Evolutionary conservation across 1,140 invertebrate genomes (phyloP).

Genomic region (Ceratitis capitata): DNA sequence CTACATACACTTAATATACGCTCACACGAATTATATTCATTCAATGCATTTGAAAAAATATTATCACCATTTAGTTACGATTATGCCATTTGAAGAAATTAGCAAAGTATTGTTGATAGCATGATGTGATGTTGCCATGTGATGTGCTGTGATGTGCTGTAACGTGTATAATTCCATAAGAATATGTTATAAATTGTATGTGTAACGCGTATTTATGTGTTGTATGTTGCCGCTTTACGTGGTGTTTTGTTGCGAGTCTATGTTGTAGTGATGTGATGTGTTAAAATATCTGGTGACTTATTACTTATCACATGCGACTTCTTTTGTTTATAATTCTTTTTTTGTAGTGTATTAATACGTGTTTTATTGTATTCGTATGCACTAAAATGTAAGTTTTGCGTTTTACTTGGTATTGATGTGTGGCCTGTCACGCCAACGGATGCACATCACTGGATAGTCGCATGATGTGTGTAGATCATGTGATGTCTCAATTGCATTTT

Average conservation of each 20-base stretch:
- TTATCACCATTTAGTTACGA: conserved; percentile 36
- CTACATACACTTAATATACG: neutral
- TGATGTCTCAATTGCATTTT: neutral
- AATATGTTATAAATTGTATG: too few species aligned
- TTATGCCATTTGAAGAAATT: neutral
- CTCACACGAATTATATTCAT: neutral
- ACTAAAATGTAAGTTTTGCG: neutral
- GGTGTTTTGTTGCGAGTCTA: neutral
- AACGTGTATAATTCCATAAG: too few species aligned
- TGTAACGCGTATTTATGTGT: neutral
- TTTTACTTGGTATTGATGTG: neutral
- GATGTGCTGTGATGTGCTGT: too few species aligned
- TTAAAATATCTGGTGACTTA: too few species aligned
- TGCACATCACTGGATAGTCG: too few species aligned
- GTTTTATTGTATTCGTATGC: neutral
- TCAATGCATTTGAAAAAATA: conserved; percentile 12
- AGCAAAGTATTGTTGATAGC: neutral
- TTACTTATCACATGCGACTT: neutral
- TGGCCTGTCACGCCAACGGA: neutral
- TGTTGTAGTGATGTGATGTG: neutral
- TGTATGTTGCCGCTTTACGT: neutral
- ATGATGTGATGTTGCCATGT: neutral
- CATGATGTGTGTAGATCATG: neutral
- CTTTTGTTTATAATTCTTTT: neutral
- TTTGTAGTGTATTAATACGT: neutral